Evolutionary conservation across 2,797 vertebrate species (phyloP).

Genomic region (Clarias fuscus): DNA sequence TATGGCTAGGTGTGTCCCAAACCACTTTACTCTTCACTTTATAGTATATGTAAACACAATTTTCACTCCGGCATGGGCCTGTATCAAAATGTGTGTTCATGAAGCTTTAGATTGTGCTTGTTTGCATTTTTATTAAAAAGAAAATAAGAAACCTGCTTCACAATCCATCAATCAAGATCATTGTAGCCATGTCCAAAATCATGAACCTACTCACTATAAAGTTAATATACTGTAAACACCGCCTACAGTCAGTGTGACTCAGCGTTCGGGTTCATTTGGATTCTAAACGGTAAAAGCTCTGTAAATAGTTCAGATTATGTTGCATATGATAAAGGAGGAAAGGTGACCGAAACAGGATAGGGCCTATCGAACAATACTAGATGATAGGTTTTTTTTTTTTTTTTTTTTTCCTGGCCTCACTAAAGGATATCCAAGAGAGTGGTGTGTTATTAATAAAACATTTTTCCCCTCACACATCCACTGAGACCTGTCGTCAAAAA

Average conservation of each 20-base stretch:
- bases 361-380: slow-evolving; percentile 6
- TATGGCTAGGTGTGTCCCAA: not conserved
- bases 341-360: slow-evolving; percentile 36
- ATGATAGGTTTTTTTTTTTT: slow-evolving; percentile 3
- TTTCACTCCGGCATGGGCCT: not conserved
- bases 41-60: not conserved
- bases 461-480: not conserved
- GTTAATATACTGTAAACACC: not conserved
- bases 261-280: not conserved
- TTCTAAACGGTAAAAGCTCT: slow-evolving; percentile 16
- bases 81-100: not conserved
- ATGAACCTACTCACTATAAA: not conserved
- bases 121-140: no score
- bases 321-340: slow-evolving; percentile 25
- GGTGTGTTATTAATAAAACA: slow-evolving; percentile 20
- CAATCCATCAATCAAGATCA: not conserved
- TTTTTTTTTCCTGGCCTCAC: no score
- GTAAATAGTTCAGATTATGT: slow-evolving; percentile 24
- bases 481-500: slow-evolving; percentile 10
- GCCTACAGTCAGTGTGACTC: not conserved
- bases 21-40: not conserved
- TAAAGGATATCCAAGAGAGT: not conserved
- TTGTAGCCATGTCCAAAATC: not conserved
- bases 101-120: no score
- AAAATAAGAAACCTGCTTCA: no score